Evolutionary conservation across 1,140 invertebrate species (phyloP), one percentile per base, ranked within the genome.

Genomic region (Bombus ignitus): DNA sequence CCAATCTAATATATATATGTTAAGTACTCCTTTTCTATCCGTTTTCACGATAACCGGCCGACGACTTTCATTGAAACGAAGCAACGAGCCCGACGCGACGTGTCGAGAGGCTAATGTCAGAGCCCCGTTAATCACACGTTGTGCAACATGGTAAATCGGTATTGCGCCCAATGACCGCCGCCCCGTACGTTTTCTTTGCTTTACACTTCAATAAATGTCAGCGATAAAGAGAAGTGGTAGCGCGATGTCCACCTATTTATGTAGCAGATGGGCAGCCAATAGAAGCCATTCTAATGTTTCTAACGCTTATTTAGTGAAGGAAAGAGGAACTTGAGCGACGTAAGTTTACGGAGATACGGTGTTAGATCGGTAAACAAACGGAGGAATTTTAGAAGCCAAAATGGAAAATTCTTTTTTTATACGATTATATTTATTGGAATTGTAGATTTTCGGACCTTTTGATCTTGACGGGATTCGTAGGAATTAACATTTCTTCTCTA

Each of bases 81-180:
- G 42, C 25, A 65, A 65, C 9, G n/a, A 15, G n/a, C 6, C 5
- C 18, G 47, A 22, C 12, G 59, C 47, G 6, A 59, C 68, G 68
- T 25, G 47, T 44, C 47, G 13, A 35, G 25, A 37, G 28, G 15
- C 68, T 73, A 68, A 72, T 72, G 79, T 81, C 79, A 42, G 37
- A 32, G 28, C 47, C 37, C 79, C 70, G 79, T 81, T 62, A 81
- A 81, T 81, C 70, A 81, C 53, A 42, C 12, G 70, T 81, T 74
- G 70, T 74, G 80, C 80, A 81, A 81, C 53, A 39, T 8, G 12
- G 65, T 42, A 59, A 81, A 72, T 81, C 79, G 66, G 78, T 80
- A 80, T 32, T 42, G 65, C 32, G 65, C 18, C 6, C 18, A 70
- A 37, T 22, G 15, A 35, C n/a, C 28, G 25, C 62, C 10, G 3